Evolutionary conservation across 1,140 invertebrate genomes (phyloP).

Genomic region (Drosophila arawakana): DNA sequence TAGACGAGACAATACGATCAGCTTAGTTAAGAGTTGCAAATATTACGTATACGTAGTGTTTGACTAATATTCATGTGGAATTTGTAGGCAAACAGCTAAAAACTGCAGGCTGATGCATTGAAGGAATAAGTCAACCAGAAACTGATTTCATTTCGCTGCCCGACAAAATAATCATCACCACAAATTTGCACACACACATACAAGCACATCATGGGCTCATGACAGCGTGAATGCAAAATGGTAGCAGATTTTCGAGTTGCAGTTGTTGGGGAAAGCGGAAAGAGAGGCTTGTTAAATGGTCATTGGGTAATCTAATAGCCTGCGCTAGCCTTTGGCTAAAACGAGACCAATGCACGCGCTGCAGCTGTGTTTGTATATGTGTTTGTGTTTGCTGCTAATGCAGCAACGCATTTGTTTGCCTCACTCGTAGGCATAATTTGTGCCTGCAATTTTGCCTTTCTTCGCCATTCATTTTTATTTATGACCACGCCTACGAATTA

Average conservation of each 20-base stretch:
- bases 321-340: constrained; percentile 7
- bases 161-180: constrained; percentile 51
- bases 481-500: constrained; percentile 44
- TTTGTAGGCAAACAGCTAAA: constrained; percentile 26
- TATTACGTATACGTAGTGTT: constrained; percentile 52
- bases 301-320: constrained; percentile 66
- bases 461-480: constrained; percentile 34
- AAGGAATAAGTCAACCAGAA: constrained; percentile 55
- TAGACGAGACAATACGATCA: background rate
- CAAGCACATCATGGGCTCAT: constrained; percentile 32
- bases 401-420: constrained; percentile 51
- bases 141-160: constrained; percentile 60
- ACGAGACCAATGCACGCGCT: background rate
- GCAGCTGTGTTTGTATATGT: background rate
- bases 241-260: constrained; percentile 34
- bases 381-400: constrained; percentile 48
- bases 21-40: constrained; percentile 2
- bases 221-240: constrained; percentile 50
- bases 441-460: constrained; percentile 22
- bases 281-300: constrained; percentile 63
- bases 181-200: constrained; percentile 16
- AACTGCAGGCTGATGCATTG: constrained; percentile 25
- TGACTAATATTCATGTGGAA: background rate
- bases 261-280: constrained; percentile 38
- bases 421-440: constrained; percentile 44